Percentiles rank a stretch among this genome's conserved stretches.
Conservation (phyloP, 37 sponge, comb jelly and placozoan species). For the Axinella damicornis region DNA sequence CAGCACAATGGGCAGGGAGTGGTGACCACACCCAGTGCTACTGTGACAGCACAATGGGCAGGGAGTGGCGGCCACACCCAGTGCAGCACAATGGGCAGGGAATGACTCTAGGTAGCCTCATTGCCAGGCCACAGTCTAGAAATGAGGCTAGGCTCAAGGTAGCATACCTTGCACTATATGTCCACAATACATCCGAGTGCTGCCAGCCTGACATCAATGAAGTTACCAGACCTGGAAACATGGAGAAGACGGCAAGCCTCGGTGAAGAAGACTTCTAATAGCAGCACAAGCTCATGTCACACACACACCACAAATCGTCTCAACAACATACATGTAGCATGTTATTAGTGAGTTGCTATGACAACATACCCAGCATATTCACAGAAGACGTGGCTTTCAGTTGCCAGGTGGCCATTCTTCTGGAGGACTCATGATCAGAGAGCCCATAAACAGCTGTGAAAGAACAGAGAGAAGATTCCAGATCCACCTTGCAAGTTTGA, state of each 20-base stretch:
- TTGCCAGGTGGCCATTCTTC: conserved; percentile 83
- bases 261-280: too few relatives aligned
- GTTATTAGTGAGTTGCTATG: not conserved
- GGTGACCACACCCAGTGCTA: too few relatives aligned
- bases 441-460: conserved; percentile 66
- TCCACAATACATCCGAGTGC: conserved; percentile 74
- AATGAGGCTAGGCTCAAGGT: not conserved
- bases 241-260: not conserved
- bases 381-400: conserved; percentile 65
- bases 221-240: conserved; percentile 40
- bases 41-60: too few relatives aligned
- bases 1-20: too few relatives aligned
- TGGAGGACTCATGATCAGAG: conserved; percentile 79
- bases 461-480: too few relatives aligned
- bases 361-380: conserved; percentile 65
- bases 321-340: not conserved
- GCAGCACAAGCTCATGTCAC: too few relatives aligned
- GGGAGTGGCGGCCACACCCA: too few relatives aligned
- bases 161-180: conserved; percentile 66
- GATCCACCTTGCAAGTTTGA: too few relatives aligned
- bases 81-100: too few relatives aligned
- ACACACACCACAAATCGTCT: too few relatives aligned
- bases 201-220: conserved; percentile 69
- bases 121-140: too few relatives aligned
- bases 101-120: too few relatives aligned